Conservation (phyloP, 2,888 invertebrate genomes). For the Notodonta dromedarius region DNA sequence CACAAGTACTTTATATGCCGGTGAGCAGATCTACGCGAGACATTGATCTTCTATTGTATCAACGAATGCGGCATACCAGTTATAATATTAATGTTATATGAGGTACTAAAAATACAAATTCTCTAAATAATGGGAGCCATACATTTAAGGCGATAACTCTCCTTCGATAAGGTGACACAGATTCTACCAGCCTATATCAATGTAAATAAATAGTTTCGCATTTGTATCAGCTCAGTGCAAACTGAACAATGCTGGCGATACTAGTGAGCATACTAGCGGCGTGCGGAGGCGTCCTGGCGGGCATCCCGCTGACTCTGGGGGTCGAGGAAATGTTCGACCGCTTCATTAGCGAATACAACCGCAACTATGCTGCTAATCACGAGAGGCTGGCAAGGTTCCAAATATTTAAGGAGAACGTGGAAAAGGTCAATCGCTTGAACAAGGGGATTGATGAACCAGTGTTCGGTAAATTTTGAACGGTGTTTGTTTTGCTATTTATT, state of each 20-base stretch:
- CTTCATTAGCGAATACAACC: slow-evolving; percentile 14
- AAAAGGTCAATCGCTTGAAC: slow-evolving; percentile 12
- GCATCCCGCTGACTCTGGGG: slow-evolving; percentile 1
- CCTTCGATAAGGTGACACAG: too few species aligned
- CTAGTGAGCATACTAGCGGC: background rate
- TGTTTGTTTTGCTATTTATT: too few species aligned
- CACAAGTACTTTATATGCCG: too few species aligned
- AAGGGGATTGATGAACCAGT: slow-evolving; percentile 5
- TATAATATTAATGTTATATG: too few species aligned
- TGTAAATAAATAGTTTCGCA: background rate
- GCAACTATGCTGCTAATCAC: slow-evolving; percentile 11
- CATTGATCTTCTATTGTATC: too few species aligned
- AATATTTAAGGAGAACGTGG: slow-evolving; percentile 24
- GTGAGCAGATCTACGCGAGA: too few species aligned
- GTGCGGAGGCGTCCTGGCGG: slow-evolving; percentile 4
- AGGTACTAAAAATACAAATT: too few species aligned
- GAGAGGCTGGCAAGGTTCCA: slow-evolving; percentile 24
- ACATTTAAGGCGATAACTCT: too few species aligned
- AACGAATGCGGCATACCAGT: too few species aligned
- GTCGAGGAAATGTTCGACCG: slow-evolving; percentile 20
- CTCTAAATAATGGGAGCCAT: too few species aligned
- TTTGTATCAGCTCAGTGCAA: background rate
- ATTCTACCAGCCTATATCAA: background rate
- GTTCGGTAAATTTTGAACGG: slow-evolving; percentile 15
- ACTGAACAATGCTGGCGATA: background rate